These are phyloP conservation scores for Bombus cullumanus DNA, from an alignment of 1,140 invertebrate species.

Conservation along the genomic window DNA sequence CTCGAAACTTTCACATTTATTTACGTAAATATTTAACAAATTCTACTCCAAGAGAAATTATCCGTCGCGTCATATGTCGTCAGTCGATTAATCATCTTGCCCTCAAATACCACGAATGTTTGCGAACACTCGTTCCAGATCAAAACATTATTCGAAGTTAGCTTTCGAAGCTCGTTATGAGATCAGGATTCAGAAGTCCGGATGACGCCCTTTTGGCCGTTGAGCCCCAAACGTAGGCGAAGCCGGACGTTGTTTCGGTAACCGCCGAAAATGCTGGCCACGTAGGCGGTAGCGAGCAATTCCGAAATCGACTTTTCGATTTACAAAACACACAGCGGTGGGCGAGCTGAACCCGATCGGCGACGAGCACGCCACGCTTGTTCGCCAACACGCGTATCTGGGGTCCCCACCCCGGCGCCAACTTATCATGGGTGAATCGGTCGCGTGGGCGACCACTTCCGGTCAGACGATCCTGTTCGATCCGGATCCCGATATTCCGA, in stretches of 20 bases:
- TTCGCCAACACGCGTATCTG: slow-evolving; percentile 39
- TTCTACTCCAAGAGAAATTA: too few relatives aligned
- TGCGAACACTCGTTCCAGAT: neutral
- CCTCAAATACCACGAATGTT: too few relatives aligned
- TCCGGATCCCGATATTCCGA: neutral
- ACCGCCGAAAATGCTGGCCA: slow-evolving; percentile 34
- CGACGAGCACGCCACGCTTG: slow-evolving; percentile 14
- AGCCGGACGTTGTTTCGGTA: slow-evolving; percentile 65
- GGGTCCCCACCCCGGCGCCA: slow-evolving; percentile 20
- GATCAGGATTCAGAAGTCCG: slow-evolving; percentile 29
- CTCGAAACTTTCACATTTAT: too few relatives aligned
- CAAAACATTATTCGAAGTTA: too few relatives aligned
- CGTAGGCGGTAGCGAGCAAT: slow-evolving; percentile 63
- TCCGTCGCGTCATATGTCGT: too few relatives aligned
- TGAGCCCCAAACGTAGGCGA: slow-evolving; percentile 59
- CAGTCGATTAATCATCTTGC: too few relatives aligned
- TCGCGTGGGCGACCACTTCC: slow-evolving; percentile 70
- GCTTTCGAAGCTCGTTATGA: neutral
- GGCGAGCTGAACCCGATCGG: slow-evolving; percentile 52
- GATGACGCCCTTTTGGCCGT: slow-evolving; percentile 33
- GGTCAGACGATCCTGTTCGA: slow-evolving; percentile 49
- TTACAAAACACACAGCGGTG: slow-evolving; percentile 61
- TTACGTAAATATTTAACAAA: too few relatives aligned
- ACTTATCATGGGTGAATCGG: slow-evolving; percentile 66
- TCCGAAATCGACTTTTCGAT: slow-evolving; percentile 66